Conservation (phyloP, 2,797 vertebrate genomes). For the Hippocampus kuda region DNA sequence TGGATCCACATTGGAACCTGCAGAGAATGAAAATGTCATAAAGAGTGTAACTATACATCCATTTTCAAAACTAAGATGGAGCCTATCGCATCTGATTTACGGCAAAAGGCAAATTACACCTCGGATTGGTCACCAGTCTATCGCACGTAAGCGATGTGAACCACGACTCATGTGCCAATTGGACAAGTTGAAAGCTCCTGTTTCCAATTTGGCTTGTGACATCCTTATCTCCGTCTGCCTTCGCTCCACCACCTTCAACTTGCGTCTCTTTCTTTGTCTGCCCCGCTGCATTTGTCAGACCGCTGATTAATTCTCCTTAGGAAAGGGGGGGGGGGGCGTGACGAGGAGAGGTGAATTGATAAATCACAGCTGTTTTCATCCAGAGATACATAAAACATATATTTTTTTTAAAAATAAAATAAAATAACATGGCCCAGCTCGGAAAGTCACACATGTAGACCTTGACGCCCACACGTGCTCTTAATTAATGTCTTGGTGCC, state of each 20-base stretch:
- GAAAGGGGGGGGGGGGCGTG: not conserved
- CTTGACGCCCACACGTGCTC: slow-evolving; percentile 57
- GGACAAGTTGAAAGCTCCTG: slow-evolving; percentile 70
- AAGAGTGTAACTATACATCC: too few species aligned
- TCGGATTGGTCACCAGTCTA: too few species aligned
- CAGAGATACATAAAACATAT: slow-evolving; percentile 70
- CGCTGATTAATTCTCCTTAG: slow-evolving; percentile 78
- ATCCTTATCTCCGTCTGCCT: slow-evolving; percentile 41
- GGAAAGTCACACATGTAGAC: slow-evolving; percentile 55
- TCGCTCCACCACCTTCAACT: slow-evolving; percentile 60
- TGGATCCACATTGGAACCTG: too few species aligned
- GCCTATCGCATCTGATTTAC: too few species aligned
- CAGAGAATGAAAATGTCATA: too few species aligned
- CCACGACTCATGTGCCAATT: not conserved
- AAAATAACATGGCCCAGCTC: slow-evolving; percentile 46
- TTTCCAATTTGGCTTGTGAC: slow-evolving; percentile 75
- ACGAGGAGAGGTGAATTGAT: slow-evolving; percentile 57
- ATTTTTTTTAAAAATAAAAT: slow-evolving; percentile 17
- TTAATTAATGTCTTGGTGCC: slow-evolving; percentile 56
- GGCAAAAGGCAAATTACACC: too few species aligned
- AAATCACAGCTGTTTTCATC: slow-evolving; percentile 73
- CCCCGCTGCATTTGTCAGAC: slow-evolving; percentile 67
- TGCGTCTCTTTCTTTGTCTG: slow-evolving; percentile 46
- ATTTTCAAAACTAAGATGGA: too few species aligned
- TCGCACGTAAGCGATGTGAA: not conserved